Percentiles rank a stretch among this genome's conserved stretches.
phyloP scores from a whole-genome alignment of 2,113 vertebrate species.

The Mus spicilegus region DNA sequence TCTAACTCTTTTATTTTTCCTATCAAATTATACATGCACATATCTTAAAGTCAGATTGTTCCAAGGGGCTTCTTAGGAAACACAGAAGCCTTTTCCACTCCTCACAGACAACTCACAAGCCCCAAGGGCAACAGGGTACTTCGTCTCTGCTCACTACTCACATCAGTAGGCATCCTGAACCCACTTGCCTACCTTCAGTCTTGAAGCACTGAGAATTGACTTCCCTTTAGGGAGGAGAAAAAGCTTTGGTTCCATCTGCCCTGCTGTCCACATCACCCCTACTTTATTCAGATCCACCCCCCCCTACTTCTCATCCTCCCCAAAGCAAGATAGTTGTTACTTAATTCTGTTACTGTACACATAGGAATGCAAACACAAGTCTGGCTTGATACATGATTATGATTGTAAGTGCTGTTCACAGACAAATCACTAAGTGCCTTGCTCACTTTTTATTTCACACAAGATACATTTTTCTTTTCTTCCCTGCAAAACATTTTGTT shows the following conservation, averaged over 20 bases:
- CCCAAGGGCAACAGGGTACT: too few species aligned
- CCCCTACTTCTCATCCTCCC: neutral
- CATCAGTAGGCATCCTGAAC: neutral
- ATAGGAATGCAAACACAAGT: neutral
- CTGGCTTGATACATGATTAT: neutral
- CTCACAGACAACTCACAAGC: neutral
- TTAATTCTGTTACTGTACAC: neutral
- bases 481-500: neutral
- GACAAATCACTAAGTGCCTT: neutral
- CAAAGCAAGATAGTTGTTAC: neutral
- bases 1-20: neutral
- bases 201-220: neutral
- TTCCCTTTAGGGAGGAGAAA: neutral
- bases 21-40: neutral
- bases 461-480: neutral
- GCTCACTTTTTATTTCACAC: neutral
- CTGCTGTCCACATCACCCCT: neutral
- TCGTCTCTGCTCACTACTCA: neutral
- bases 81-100: neutral
- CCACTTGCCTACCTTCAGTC: neutral
- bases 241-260: neutral
- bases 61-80: neutral
- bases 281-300: too few species aligned
- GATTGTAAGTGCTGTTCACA: neutral
- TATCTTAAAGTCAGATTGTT: constrained; percentile 35